phyloP scores from a whole-genome alignment of 2,888 invertebrate species.

The Cremastinae sp. region DNA sequence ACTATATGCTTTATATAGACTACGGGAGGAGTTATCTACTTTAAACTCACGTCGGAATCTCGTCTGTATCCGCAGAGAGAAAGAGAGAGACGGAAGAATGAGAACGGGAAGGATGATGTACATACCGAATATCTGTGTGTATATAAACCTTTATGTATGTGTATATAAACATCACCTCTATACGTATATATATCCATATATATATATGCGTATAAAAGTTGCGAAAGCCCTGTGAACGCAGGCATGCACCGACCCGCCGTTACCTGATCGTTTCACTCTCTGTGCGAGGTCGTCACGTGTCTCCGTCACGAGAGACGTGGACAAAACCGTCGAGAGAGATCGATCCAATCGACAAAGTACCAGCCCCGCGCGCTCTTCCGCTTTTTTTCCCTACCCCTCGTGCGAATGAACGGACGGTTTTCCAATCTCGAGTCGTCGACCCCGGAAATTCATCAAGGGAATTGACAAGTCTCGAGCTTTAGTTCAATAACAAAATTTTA shows the following conservation, averaged over 20 bases:
- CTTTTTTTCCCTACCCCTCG: slow-evolving; percentile 4
- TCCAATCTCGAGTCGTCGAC: no score
- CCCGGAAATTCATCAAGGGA: no score
- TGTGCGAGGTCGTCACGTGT: slow-evolving; percentile 27
- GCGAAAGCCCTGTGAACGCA: slow-evolving; percentile 14
- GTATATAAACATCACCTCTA: slow-evolving; percentile 5
- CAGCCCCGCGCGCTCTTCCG: slow-evolving; percentile 21
- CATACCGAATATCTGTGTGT: slow-evolving; percentile 16
- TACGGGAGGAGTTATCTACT: slow-evolving; percentile 67
- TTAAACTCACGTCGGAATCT: slow-evolving; percentile 54
- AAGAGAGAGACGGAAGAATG: neutral
- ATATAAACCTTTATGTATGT: neutral
- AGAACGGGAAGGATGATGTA: slow-evolving; percentile 16
- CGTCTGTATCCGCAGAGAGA: slow-evolving; percentile 26
- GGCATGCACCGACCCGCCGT: slow-evolving; percentile 21
- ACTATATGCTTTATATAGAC: neutral
- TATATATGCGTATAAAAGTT: neutral
- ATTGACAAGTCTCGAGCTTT: no score
- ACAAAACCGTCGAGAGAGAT: slow-evolving; percentile 5
- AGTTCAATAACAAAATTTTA: no score
- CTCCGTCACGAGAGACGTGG: slow-evolving; percentile 18
- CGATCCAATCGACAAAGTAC: slow-evolving; percentile 37
- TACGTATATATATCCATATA: no score
- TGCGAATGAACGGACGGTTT: neutral
- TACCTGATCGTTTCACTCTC: slow-evolving; percentile 9